Conservation (phyloP, 2,113 vertebrate species). For the Megaptera novaeangliae region DNA sequence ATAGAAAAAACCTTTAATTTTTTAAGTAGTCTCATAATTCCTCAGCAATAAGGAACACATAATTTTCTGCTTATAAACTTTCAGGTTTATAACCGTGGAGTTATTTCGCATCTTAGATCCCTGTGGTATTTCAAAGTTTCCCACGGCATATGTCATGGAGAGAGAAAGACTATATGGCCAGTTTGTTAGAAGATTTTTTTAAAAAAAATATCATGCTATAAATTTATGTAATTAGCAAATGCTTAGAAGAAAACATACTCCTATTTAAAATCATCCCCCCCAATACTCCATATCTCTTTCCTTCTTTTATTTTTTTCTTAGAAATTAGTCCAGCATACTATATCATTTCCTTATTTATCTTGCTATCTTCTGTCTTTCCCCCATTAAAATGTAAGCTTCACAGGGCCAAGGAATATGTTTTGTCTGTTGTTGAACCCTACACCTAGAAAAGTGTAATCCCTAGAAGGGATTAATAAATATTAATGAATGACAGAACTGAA, state of each 20-base stretch:
- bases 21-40: neutral
- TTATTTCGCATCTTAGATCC: neutral
- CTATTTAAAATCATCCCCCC: neutral
- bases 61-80: neutral
- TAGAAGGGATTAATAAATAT: neutral
- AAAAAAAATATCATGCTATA: neutral
- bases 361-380: neutral
- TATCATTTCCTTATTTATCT: neutral
- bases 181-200: neutral
- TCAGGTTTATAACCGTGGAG: neutral
- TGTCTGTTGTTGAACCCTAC: neutral
- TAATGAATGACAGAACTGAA: neutral
- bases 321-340: neutral
- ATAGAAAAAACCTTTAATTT: neutral
- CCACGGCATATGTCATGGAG: neutral
- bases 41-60: neutral
- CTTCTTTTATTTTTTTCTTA: neutral
- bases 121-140: neutral
- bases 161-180: neutral
- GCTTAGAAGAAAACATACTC: neutral
- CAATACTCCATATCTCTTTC: neutral
- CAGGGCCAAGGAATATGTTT: neutral
- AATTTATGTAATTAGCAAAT: neutral
- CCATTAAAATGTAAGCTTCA: neutral
- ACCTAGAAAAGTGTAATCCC: neutral